Evolutionary conservation across 2,888 invertebrate genomes (phyloP).

Genomic region (Myathropa florea): DNA sequence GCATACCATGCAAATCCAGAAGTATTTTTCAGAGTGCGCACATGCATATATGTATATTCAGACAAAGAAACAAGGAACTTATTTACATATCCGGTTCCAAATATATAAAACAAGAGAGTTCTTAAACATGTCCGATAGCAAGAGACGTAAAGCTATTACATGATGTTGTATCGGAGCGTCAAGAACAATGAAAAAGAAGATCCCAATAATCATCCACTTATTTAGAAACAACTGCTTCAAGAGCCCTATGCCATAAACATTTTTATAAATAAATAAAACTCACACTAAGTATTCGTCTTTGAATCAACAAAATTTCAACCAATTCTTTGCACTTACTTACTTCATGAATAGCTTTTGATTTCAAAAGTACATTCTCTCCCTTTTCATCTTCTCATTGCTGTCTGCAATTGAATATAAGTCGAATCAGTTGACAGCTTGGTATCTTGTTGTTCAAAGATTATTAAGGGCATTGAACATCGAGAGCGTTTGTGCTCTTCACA

Average conservation of each 20-base stretch:
- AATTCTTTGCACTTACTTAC: not conserved
- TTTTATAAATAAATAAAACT: not conserved
- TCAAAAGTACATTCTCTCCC: not conserved
- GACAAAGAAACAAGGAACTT: too few relatives aligned
- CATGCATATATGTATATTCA: too few relatives aligned
- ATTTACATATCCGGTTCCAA: too few relatives aligned
- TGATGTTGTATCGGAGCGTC: not conserved
- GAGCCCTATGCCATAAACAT: not conserved
- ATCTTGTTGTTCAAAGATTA: not conserved
- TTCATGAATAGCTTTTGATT: not conserved
- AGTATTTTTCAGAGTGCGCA: too few relatives aligned
- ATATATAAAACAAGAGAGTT: too few relatives aligned
- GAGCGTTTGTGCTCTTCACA: not conserved
- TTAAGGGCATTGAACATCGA: not conserved
- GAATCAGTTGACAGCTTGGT: slow-evolving; percentile 14
- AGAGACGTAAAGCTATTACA: too few relatives aligned
- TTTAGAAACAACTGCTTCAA: not conserved
- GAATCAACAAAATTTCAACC: not conserved
- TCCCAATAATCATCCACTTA: not conserved
- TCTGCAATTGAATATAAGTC: not conserved
- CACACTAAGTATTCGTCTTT: not conserved
- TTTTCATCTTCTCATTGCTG: not conserved
- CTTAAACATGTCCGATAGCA: too few relatives aligned
- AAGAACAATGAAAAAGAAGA: not conserved
- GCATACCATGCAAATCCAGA: too few relatives aligned